These are phyloP conservation scores for Otocyon megalotis DNA, from an alignment of 2,113 vertebrate genomes.

Conservation along the genomic window DNA sequence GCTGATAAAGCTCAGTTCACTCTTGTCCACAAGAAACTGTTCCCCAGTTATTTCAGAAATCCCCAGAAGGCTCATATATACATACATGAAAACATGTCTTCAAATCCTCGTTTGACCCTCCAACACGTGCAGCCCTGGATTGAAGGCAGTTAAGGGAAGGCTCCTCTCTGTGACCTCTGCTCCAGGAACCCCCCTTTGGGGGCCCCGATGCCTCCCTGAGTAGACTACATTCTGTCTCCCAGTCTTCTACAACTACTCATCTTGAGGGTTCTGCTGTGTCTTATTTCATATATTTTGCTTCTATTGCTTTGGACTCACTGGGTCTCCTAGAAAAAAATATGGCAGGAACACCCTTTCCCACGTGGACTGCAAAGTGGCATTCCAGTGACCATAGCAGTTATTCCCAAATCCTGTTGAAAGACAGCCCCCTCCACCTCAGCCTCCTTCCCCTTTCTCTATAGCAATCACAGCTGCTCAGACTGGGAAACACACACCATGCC, in stretches of 20 bases:
- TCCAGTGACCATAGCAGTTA: background rate
- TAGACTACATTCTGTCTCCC: background rate
- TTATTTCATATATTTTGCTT: background rate
- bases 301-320: background rate
- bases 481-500: background rate
- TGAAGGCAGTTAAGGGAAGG: background rate
- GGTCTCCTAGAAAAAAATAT: background rate
- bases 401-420: background rate
- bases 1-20: background rate
- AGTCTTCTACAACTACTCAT: background rate
- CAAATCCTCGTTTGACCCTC: background rate
- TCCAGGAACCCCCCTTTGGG: fast-evolving
- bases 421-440: too few relatives aligned
- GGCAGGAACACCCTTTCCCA: background rate
- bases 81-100: background rate
- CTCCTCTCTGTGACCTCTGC: background rate
- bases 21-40: background rate
- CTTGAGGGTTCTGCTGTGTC: background rate
- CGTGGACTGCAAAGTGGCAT: background rate
- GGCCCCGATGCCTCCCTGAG: background rate
- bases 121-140: too few relatives aligned
- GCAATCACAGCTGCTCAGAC: background rate
- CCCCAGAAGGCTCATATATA: background rate
- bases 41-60: background rate
- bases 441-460: background rate